A percentile compares a stretch with the other conserved stretches of the same genome.
Evolutionary conservation across 1,140 invertebrate species (phyloP).

Genomic region (Meloidogyne chitwoodi): DNA sequence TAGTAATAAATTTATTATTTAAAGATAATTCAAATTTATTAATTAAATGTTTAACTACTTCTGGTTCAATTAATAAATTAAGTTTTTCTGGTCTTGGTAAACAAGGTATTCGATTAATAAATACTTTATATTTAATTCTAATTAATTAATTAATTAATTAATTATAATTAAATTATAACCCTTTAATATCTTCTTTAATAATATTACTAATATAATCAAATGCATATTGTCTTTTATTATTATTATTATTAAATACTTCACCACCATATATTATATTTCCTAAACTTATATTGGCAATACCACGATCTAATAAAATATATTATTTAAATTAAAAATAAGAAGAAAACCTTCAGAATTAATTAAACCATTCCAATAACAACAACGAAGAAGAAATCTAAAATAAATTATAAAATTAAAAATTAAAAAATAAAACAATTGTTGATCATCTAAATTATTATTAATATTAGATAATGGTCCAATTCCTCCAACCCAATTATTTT

Average conservation of each 20-base stretch:
- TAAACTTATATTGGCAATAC: conserved; percentile 37
- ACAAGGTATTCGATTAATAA: conserved; percentile 42
- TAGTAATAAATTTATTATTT: background rate
- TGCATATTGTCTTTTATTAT: conserved; percentile 40
- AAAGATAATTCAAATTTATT: background rate
- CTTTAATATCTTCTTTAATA: background rate
- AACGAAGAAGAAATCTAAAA: conserved; percentile 36
- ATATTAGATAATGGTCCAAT: conserved; percentile 42
- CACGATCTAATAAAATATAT: conserved; percentile 31
- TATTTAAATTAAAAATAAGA: conserved; percentile 2
- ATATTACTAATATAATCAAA: conserved; percentile 46
- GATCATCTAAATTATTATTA: conserved; percentile 17
- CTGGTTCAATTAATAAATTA: background rate
- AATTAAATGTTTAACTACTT: background rate
- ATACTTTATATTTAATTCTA: conserved; percentile 34
- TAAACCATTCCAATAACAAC: conserved; percentile 35
- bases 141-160: background rate
- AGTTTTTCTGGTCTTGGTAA: conserved; percentile 36
- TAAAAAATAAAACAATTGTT: background rate
- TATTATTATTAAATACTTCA: conserved; percentile 26
- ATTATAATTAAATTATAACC: background rate
- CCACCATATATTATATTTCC: conserved; percentile 51
- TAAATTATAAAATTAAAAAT: background rate
- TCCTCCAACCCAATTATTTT: conserved; percentile 46
- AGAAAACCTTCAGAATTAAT: conserved; percentile 24